A percentile compares a stretch with the other conserved stretches of the same genome.
Conservation (phyloP, 2,113 vertebrate genomes). For the Menidia beryllina region DNA sequence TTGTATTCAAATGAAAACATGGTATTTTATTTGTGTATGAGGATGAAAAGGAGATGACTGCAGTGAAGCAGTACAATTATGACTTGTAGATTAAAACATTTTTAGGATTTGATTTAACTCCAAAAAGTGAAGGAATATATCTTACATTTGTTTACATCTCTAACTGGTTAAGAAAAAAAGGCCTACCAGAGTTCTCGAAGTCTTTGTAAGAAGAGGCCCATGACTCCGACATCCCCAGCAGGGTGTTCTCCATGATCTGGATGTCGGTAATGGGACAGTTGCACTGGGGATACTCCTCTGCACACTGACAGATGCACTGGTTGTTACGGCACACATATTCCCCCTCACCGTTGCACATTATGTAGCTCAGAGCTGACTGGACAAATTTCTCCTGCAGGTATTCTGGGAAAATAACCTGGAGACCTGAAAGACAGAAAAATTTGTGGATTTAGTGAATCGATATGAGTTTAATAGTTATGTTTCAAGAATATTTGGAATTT, state of each 20-base stretch:
- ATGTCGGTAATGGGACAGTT: constrained; percentile 99
- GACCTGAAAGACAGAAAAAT: constrained; percentile 83
- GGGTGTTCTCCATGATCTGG: constrained; percentile 97
- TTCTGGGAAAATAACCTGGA: constrained; percentile 98
- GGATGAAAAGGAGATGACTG: too few relatives aligned
- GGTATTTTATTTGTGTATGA: too few relatives aligned
- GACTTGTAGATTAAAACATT: too few relatives aligned
- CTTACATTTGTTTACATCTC: neutral
- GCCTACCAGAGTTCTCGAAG: constrained; percentile 96
- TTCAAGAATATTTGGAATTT: neutral
- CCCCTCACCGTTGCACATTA: constrained; percentile 98
- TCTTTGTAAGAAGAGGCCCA: constrained; percentile 97
- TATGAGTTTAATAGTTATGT: neutral
- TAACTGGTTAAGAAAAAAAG: neutral
- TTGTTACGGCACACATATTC: constrained; percentile 94
- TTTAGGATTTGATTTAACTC: too few relatives aligned
- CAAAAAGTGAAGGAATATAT: neutral
- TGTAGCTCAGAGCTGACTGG: constrained; percentile 98
- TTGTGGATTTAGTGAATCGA: neutral
- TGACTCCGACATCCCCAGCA: constrained; percentile 92
- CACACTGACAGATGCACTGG: constrained; percentile 94
- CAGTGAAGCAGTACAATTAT: too few relatives aligned
- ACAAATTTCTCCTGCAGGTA: constrained; percentile 99
- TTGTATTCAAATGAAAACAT: too few relatives aligned
- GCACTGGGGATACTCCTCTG: constrained; percentile 95